phyloP scores from a whole-genome alignment of 2,888 invertebrate species.

The Deilephila elpenor region DNA sequence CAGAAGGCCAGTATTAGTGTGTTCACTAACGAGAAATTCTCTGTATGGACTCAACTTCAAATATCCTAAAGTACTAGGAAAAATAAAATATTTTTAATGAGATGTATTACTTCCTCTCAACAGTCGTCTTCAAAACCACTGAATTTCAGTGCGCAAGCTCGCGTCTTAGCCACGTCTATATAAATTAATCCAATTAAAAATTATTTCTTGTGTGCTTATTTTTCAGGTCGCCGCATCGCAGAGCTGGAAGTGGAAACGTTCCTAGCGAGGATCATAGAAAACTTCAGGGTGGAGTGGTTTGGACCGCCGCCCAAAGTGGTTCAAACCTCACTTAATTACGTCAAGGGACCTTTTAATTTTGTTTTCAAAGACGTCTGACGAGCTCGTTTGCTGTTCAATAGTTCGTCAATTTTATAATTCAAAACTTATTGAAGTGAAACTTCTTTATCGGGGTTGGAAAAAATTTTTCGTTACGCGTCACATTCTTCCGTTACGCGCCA shows the following conservation, averaged over 20 bases:
- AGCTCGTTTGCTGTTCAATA: conserved; percentile 1
- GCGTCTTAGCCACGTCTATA: background rate
- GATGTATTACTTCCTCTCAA: too few species aligned
- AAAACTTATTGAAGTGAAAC: too few species aligned
- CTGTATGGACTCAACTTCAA: too few species aligned
- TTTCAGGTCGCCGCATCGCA: conserved; percentile 84
- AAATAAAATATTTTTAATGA: too few species aligned
- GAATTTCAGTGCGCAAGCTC: too few species aligned
- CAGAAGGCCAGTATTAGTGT: too few species aligned
- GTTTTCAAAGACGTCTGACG: conserved; percentile 62
- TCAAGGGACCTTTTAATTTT: conserved; percentile 65
- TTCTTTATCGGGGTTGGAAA: too few species aligned
- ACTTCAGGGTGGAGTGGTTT: conserved; percentile 62
- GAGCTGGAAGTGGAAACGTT: conserved; percentile 84
- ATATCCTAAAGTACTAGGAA: too few species aligned
- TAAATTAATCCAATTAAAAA: background rate
- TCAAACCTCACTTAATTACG: conserved; percentile 59
- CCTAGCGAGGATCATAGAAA: conserved; percentile 60
- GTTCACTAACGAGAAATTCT: too few species aligned
- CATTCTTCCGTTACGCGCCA: too few species aligned
- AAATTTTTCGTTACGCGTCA: too few species aligned
- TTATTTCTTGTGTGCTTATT: background rate
- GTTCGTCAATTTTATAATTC: conserved; percentile 11
- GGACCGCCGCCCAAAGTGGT: conserved; percentile 58
- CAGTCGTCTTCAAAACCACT: too few species aligned